Conservation (phyloP, 2,797 vertebrate genomes). For the Poeciliopsis presidionis region DNA sequence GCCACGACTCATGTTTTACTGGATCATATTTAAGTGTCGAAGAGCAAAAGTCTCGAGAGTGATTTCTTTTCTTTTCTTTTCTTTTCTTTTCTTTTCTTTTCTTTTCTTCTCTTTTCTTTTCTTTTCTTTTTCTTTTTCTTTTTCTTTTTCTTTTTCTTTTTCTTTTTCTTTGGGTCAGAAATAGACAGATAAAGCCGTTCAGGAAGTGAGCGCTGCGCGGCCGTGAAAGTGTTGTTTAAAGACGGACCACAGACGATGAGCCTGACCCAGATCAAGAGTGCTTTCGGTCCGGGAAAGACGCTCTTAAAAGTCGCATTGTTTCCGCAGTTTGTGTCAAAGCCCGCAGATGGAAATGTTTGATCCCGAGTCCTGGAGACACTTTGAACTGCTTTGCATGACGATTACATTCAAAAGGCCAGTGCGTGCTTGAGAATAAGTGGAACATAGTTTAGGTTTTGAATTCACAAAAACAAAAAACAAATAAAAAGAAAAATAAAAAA, state of each 20-base stretch:
- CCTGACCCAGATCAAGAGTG: background rate
- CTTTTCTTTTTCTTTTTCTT: background rate
- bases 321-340: background rate
- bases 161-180: background rate
- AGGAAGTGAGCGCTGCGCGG: background rate
- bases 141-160: background rate
- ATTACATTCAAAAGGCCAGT: background rate
- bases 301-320: background rate
- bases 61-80: background rate
- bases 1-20: background rate
- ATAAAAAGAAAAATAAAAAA: too few relatives aligned
- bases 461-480: background rate
- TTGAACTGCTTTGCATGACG: background rate
- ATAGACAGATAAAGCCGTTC: background rate
- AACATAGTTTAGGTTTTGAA: background rate
- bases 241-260: background rate
- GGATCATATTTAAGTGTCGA: background rate
- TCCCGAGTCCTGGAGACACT: background rate
- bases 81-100: background rate
- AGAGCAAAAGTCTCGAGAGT: background rate
- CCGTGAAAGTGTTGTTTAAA: slow-evolving; percentile 1
- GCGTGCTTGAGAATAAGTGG: too few relatives aligned
- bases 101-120: background rate
- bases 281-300: background rate
- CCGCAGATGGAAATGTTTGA: background rate